Evolutionary conservation across 2,797 vertebrate species (phyloP), one percentile per base, ranked within the genome.

Genomic region (Cryptoprocta ferox): DNA sequence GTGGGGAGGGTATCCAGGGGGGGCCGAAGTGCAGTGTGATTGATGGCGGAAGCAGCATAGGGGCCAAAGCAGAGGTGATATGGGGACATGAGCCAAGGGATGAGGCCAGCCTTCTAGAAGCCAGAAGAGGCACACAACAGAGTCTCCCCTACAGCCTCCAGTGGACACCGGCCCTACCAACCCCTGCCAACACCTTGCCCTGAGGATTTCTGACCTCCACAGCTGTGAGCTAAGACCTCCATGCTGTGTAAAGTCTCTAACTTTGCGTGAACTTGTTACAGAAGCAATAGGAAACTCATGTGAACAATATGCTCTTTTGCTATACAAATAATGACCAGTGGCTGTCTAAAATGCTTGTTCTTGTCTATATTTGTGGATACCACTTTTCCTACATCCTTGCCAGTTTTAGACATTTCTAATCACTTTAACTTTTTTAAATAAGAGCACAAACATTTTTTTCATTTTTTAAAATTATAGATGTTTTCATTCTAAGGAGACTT

Each of bases 361-460:
- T 59, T 37, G 24, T 56, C 65, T 59, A 50, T 32, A 95, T 21
- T 35, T 53, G 3, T n/a, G 42, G 89, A 32, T 37, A 86, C 32
- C 56, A 16, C 15, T 66, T 76, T 78, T 32, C 68, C 63, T 70
- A 66, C 10, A 42, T 73, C 53, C 37, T 81, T 76, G 61, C 71
- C 73, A 61, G 19, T 18, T 42, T 86, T 35, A 65, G 15, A 14
- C 81, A 81, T 85, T 88, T 91, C 42, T n/a, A 95, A 3, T 78
- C 12, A 32, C 68, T 96, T 91, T 24, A 70, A 73, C 70, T 96
- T 86, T 93, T 68, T 32, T 61, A 50, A 82, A 24, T 76, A 71
- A 84, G 56, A 79, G 30, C 32, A 37, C 19, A 81, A 83, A 59
- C 13, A 26, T 6, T 65, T 87, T 70, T 70, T 91, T 89, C 45